Evolutionary conservation across 2,888 invertebrate species (phyloP), one percentile per base, ranked within the genome.

Genomic region (Coleophora flavipennella): DNA sequence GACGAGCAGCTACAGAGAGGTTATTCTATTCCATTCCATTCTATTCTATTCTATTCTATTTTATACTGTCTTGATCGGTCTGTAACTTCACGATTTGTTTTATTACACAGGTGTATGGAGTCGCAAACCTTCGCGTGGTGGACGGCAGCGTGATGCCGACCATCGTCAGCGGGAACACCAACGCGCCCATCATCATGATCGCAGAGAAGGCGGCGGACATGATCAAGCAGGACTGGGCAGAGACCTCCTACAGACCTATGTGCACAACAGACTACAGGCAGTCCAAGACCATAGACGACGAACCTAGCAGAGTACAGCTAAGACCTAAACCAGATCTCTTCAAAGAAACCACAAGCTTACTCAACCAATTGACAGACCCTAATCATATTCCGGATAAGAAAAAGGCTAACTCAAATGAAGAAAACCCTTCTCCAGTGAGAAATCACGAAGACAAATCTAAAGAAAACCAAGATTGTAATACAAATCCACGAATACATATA

Each of bases 131-230:
- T 6, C 81, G 95, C 26, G 91, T 95, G 0, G 87, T 94, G 2
- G 95, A 95, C 63, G 92, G 90, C 0, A 94, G 93, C 49, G 86
- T 95, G 13, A 94, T 95, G 92, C 95, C 95, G 0, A 87, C 75
- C 1, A 92, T 95, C 39, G 85, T 89, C 0, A 91, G 87, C 27
- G 94, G 94, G 0, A 94, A 95, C 59, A 94, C 93, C 0, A 94
- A 94, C 56, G 93, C 92, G 0, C 93, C 94, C 0, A 88, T 88
- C 1, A 89, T 94, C 33, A 94, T 94, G 94, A 91, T 95, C 33
- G 94, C 91, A 0, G 94, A 95, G 60, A 93, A 92, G 57, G 93
- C 90, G 1, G 86, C 93, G 0, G 93, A 94, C 56, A 89, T 95
- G 87, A 92, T 95, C 49, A 93, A 92, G 61, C 86, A 90, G 61